Conservation (phyloP, 2,113 vertebrate species). For the Lophotis ruficrista region DNA sequence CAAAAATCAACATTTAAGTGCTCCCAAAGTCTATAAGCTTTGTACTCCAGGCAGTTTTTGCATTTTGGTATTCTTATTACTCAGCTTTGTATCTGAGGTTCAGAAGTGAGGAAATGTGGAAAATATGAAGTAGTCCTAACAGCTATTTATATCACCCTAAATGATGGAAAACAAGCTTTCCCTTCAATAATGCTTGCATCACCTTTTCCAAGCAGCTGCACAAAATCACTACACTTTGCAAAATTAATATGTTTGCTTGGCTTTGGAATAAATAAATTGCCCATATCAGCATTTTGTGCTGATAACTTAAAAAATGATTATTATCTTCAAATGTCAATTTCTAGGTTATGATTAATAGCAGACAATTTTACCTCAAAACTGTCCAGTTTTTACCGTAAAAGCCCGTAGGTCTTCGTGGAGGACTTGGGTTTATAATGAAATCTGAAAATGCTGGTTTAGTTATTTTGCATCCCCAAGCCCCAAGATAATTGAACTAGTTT, state of each 20-base stretch:
- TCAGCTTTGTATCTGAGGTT: neutral
- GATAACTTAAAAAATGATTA: neutral
- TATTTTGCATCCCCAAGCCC: neutral
- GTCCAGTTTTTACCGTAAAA: neutral
- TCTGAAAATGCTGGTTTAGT: neutral
- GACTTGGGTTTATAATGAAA: neutral
- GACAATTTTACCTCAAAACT: neutral
- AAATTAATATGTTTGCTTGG: neutral
- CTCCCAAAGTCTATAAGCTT: neutral
- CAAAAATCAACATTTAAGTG: neutral
- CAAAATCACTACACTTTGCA: slow-evolving; percentile 8
- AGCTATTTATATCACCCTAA: neutral
- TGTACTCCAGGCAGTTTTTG: neutral
- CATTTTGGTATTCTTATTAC: neutral
- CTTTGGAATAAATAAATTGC: neutral
- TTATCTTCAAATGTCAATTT: neutral
- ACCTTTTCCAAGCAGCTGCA: slow-evolving; percentile 23
- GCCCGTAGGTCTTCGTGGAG: neutral
- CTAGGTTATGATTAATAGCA: neutral
- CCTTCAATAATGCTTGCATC: neutral
- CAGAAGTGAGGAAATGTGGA: neutral
- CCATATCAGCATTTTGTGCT: neutral
- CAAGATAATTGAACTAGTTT: neutral
- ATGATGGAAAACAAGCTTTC: neutral
- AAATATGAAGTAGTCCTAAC: neutral